Percentiles rank a stretch among this genome's conserved stretches.
phyloP scores from a whole-genome alignment of 2,797 vertebrate genomes.

The Macropus fuliginosus region DNA sequence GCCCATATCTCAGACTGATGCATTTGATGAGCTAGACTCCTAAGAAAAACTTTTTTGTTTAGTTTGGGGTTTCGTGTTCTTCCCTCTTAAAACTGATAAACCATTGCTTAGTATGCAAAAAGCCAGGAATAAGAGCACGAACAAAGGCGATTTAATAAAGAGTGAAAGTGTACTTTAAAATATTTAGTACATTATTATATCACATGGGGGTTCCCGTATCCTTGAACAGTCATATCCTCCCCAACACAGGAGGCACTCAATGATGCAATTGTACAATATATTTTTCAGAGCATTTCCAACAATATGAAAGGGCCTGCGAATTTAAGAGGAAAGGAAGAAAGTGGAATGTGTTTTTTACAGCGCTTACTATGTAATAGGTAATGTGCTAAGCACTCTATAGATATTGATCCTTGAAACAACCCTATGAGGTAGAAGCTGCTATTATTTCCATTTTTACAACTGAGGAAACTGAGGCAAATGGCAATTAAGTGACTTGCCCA shows the following conservation, averaged over 20 bases:
- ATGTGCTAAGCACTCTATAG: not conserved
- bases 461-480: not conserved
- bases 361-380: not conserved
- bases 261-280: not conserved
- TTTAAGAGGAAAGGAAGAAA: not conserved
- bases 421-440: not conserved
- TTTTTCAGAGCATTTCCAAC: slow-evolving; percentile 14
- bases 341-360: not conserved
- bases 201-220: not conserved
- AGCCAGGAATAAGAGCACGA: slow-evolving; percentile 72
- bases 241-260: not conserved
- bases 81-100: slow-evolving; percentile 72
- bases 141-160: slow-evolving; percentile 70
- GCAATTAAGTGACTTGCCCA: not conserved
- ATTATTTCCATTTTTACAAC: not conserved
- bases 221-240: not conserved
- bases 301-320: not conserved
- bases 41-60: not conserved
- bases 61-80: slow-evolving; percentile 30
- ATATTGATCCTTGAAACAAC: not conserved
- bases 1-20: not conserved
- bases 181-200: slow-evolving; percentile 57
- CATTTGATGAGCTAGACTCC: not conserved
- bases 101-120: slow-evolving; percentile 68
- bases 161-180: slow-evolving; percentile 75